Base-by-base conservation (phyloP, 2,113 vertebrate species). In the Prolemur simus region DNA sequence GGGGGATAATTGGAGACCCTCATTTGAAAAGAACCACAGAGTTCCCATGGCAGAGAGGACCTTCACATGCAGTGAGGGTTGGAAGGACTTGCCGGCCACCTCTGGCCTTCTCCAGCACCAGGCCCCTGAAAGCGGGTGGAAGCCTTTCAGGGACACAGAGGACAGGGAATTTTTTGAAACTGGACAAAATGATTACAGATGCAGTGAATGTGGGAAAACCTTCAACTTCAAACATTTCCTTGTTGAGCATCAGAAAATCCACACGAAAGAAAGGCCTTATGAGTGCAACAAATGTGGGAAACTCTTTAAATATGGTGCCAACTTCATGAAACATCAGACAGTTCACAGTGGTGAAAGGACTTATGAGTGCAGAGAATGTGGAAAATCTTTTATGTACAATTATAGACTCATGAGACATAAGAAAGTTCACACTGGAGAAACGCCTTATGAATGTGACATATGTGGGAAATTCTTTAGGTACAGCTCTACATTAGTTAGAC, bases 261-360 rank as follows among this genome's bases (percentile, higher is more conserved):
- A 95, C 74, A 91, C 29, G 9, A 89, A 89, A 81, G 94, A 91
- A 64, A 73, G 37, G 6, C 68, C 63, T 66, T 66, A 66, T 66
- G 63, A 66, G 5, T 66, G 63, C 32, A 66, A 66, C 63, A 66
- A 66, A 64, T 95, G 94, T 68, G 89, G 94, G 56, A 77, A 82
- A 82, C 82, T 82, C 58, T 95, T 95, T 14, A 92, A 81, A 56
- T 87, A 95, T 18, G 86, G 45, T 73, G 94, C 94, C 66, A 95
- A 95, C 37, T 87, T 95, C 32, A 11, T 73, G 45, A 92, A 95
- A 87, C 94, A 95, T 76, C 89, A 95, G 94, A 66, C 68, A 56
- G 37, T 68, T 18, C 89, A 92, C 89, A 49, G n/a, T 13, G 82
- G 94, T 25, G 89, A 87, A 71, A 87, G 82, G 74, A 83, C 94